phyloP scores from a whole-genome alignment of 2,888 invertebrate genomes.

The Drosophila mayaguana region DNA sequence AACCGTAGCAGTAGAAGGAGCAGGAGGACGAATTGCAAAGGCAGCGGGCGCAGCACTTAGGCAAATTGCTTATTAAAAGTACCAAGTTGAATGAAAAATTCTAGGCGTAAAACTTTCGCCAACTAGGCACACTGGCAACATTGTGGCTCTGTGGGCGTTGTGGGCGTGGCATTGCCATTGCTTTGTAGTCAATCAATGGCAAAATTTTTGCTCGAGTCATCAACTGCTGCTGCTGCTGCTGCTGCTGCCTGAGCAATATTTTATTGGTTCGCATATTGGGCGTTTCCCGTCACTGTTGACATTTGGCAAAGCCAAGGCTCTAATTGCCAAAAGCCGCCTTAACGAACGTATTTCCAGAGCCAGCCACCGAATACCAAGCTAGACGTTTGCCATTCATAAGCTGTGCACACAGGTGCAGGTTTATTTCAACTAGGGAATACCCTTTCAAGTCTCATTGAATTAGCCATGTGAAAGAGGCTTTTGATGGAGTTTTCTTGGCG shows the following conservation, averaged over 20 bases:
- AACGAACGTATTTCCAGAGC: constrained; percentile 46
- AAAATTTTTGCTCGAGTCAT: constrained; percentile 24
- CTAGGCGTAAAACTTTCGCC: constrained; percentile 52
- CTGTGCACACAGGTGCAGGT: constrained; percentile 10
- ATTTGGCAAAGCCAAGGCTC: constrained; percentile 43
- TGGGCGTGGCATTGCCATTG: constrained; percentile 37
- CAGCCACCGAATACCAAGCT: constrained; percentile 22
- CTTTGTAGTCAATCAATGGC: constrained; percentile 73
- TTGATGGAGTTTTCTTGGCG: not conserved
- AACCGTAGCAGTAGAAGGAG: not conserved
- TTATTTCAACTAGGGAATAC: constrained; percentile 2
- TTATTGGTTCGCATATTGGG: constrained; percentile 55
- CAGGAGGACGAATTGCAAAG: not conserved
- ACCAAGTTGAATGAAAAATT: constrained; percentile 44
- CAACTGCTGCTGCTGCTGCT: constrained; percentile 19
- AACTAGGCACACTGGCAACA: constrained; percentile 29
- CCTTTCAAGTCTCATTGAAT: not conserved
- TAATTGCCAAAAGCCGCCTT: constrained; percentile 58
- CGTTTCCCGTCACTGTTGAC: constrained; percentile 51
- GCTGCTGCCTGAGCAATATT: constrained; percentile 33
- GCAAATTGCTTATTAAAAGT: constrained; percentile 81
- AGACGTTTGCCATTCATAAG: constrained; percentile 17
- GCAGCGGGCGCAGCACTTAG: constrained; percentile 70
- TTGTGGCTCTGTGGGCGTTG: not conserved
- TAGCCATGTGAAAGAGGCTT: not conserved